These are phyloP conservation scores for Irena cyanogastra DNA, from an alignment of 2,113 vertebrate genomes.

Conservation along the genomic window DNA sequence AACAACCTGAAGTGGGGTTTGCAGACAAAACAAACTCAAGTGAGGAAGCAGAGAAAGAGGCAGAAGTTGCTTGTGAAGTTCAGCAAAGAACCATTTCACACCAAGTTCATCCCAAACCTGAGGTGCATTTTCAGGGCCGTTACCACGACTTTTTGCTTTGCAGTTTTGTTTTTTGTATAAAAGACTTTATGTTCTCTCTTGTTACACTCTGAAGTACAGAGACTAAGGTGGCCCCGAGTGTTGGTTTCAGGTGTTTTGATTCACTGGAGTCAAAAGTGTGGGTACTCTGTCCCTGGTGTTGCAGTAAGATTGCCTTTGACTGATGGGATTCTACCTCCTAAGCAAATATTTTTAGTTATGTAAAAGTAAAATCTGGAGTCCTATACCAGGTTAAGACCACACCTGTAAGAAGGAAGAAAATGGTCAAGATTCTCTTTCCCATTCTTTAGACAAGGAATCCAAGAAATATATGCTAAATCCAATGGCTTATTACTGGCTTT, in stretches of 20 bases:
- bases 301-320: background rate
- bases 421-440: background rate
- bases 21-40: background rate
- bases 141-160: background rate
- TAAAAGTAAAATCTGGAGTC: background rate
- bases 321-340: background rate
- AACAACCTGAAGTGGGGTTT: background rate
- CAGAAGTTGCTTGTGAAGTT: background rate
- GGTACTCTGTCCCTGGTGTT: background rate
- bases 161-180: background rate
- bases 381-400: background rate
- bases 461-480: background rate
- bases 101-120: background rate
- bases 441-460: background rate
- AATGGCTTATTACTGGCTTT: background rate
- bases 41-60: background rate
- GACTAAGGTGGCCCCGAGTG: background rate
- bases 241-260: background rate
- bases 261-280: background rate
- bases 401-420: background rate
- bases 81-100: background rate
- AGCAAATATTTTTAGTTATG: background rate
- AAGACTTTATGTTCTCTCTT: background rate
- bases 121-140: background rate
- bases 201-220: background rate